These are phyloP conservation scores for Lymantria monacha DNA, from an alignment of 2,888 invertebrate genomes.

Conservation along the genomic window DNA sequence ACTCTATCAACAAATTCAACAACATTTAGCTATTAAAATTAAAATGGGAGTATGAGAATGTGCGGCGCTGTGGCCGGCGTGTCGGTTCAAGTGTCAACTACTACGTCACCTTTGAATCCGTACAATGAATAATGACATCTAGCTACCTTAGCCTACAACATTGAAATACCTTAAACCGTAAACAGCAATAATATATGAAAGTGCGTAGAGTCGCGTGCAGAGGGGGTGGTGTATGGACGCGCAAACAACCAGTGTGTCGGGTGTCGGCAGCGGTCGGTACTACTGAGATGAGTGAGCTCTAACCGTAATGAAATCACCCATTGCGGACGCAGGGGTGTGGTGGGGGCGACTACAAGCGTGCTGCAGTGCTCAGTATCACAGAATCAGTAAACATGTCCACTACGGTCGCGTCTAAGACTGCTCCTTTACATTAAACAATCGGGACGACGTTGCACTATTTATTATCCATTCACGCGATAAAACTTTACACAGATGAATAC, in stretches of 20 bases:
- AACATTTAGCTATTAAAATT: constrained; percentile 81
- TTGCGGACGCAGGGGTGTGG: constrained; percentile 1
- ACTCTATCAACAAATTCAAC: constrained; percentile 80
- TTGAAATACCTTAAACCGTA: constrained; percentile 58
- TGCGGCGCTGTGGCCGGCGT: constrained; percentile 22
- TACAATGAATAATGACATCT: constrained; percentile 56
- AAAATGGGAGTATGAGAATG: constrained; percentile 60
- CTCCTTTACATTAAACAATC: constrained; percentile 26
- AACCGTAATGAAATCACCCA: not conserved
- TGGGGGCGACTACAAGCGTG: constrained; percentile 9
- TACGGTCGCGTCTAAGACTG: constrained; percentile 13
- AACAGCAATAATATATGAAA: constrained; percentile 41
- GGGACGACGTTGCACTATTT: constrained; percentile 59
- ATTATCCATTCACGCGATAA: constrained; percentile 69
- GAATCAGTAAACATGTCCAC: constrained; percentile 18
- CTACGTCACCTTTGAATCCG: constrained; percentile 29
- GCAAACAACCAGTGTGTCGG: constrained; percentile 5
- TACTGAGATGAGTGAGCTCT: not conserved
- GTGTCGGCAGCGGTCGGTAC: constrained; percentile 5
- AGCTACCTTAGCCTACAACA: constrained; percentile 70
- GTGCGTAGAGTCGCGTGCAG: constrained; percentile 31
- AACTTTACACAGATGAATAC: constrained; percentile 54
- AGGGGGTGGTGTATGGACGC: constrained; percentile 10
- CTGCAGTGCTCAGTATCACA: constrained; percentile 26
- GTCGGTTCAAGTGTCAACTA: constrained; percentile 26